Conservation (phyloP, 2,797 vertebrate genomes). For the Petrocephalus schoutedeni region DNA sequence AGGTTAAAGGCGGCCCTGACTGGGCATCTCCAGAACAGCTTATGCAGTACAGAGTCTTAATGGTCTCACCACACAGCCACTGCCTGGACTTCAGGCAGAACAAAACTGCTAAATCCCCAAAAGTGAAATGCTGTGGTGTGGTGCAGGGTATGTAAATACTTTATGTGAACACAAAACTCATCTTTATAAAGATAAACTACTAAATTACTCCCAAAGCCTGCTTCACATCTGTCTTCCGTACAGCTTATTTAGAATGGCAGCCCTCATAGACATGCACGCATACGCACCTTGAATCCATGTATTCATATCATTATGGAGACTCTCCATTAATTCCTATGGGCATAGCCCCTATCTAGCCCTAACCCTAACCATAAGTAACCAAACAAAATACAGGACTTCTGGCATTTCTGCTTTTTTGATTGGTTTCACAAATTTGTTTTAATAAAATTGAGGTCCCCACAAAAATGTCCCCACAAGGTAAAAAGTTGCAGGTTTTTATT, state of each 20-base stretch:
- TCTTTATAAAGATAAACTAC: neutral
- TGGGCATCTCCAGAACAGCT: neutral
- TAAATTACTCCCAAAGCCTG: neutral
- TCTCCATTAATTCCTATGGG: too few species aligned
- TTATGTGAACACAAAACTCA: neutral
- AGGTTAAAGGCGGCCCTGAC: neutral
- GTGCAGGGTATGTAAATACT: neutral
- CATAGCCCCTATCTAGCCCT: too few species aligned
- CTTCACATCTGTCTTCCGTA: neutral
- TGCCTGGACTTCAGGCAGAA: neutral
- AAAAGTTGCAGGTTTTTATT: too few species aligned
- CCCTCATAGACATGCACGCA: neutral
- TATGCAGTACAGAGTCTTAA: neutral
- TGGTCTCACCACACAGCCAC: neutral
- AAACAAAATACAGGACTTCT: too few species aligned
- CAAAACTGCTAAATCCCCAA: neutral
- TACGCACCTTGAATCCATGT: too few species aligned
- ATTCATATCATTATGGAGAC: too few species aligned
- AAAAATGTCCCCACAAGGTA: too few species aligned
- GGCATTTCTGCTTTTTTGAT: too few species aligned
- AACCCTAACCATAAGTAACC: too few species aligned
- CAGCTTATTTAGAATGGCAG: neutral
- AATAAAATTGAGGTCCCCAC: too few species aligned
- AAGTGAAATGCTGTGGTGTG: neutral
- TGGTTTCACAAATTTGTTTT: too few species aligned